Base-by-base conservation (phyloP, 2,797 vertebrate genomes). In the Tympanoctomys barrerae region DNA sequence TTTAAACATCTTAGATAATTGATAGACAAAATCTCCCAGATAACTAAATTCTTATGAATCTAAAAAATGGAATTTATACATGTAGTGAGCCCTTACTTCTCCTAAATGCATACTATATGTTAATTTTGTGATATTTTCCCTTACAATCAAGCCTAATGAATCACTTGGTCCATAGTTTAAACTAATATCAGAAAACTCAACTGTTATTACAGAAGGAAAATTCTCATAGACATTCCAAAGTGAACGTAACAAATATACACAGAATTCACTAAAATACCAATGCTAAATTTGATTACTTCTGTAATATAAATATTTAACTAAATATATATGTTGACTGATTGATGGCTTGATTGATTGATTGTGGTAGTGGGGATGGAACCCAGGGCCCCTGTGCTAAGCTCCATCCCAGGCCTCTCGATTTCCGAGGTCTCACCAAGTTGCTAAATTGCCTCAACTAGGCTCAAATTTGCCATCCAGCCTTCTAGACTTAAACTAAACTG, bases 11-110 rank as follows among this genome's bases (percentile, higher is more conserved):
- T 88, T 68, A 70, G 85, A 85, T 87, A 88, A 89, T 54, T 78
- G 91, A 89, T 82, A 75, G 86, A 91, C 77, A 94, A 94, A 95
- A 73, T 73, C 68, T 95, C 68, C 82, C 66, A 62, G 49, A 94
- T 79, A 84, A 73, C 87, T 91, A 94, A 19, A 84, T 79, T 80
- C 59, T 89, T 77, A 93, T 77, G 59, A 87, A 71, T 80, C 42
- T 89, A 95, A 70, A 87, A 94, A 92, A 62, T 82, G 90, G 85
- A 87, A 85, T 24, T 84, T 89, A 73, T 21, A 16, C 80, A 59
- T 61, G 84, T 79, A 52, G 33, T 52, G n/a, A 91, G 26, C 21
- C 9, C 39, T 93, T 87, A 64, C 46, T 57, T 83, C 42, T 64
- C 78, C 92, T 82, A 71, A 77, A 71, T 92, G 57, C 88, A 79